Evolutionary conservation across 2,888 invertebrate genomes (phyloP).

Genomic region (Eurytoma adleriae): DNA sequence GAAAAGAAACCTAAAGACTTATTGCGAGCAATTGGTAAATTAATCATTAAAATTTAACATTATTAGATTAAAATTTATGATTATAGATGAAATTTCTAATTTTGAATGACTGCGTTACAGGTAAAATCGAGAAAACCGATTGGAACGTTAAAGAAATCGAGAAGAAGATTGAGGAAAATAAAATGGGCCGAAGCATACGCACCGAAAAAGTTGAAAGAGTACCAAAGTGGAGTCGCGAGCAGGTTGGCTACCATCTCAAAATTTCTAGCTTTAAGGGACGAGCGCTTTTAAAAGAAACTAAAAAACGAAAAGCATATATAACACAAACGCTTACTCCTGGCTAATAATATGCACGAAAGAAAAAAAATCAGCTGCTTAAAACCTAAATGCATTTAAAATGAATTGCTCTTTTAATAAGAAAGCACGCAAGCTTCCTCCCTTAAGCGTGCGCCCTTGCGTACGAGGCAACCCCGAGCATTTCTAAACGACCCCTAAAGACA

Average conservation of each 20-base stretch:
- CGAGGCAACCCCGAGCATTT: not conserved
- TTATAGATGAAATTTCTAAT: not conserved
- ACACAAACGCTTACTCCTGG: too few species aligned
- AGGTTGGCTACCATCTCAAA: constrained; percentile 74
- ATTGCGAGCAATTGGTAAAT: constrained; percentile 85
- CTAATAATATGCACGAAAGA: too few species aligned
- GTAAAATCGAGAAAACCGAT: constrained; percentile 91
- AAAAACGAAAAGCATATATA: too few species aligned
- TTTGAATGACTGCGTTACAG: constrained; percentile 64
- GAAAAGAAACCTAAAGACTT: constrained; percentile 91
- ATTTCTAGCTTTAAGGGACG: constrained; percentile 22
- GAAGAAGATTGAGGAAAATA: constrained; percentile 89
- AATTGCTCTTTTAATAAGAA: not conserved
- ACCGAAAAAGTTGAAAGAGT: constrained; percentile 82
- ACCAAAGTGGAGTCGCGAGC: constrained; percentile 94
- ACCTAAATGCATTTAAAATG: too few species aligned
- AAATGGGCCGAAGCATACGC: constrained; percentile 81
- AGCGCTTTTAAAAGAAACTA: not conserved
- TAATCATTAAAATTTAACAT: not conserved
- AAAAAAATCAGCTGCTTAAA: too few species aligned
- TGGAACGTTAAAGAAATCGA: constrained; percentile 96
- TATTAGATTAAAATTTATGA: not conserved
- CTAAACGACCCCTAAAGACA: constrained; percentile 62
- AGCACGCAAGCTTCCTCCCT: constrained; percentile 4
- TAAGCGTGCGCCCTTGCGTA: constrained; percentile 17